Conservation (phyloP, 1,140 invertebrate species). For the Eupeodes corollae region DNA sequence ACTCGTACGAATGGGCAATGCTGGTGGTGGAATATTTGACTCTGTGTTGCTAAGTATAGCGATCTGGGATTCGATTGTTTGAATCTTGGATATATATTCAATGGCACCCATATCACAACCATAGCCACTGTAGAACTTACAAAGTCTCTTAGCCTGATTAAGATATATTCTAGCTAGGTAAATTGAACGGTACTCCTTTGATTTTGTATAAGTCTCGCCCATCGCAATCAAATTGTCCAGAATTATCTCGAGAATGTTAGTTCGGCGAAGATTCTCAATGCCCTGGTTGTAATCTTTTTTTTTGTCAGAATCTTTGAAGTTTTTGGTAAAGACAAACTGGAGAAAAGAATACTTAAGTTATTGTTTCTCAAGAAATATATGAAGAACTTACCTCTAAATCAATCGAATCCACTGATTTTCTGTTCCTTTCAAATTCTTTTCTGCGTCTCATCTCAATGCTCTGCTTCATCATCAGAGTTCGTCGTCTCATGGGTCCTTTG, state of each 20-base stretch:
- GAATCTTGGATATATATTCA: slow-evolving; percentile 41
- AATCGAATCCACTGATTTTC: slow-evolving; percentile 27
- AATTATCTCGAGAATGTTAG: slow-evolving; percentile 53
- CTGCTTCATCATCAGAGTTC: slow-evolving; percentile 28
- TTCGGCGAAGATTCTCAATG: slow-evolving; percentile 42
- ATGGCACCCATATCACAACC: slow-evolving; percentile 40
- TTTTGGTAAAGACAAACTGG: slow-evolving; percentile 36
- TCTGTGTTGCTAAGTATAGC: not conserved
- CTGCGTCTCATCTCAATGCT: slow-evolving; percentile 25
- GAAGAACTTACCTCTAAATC: slow-evolving; percentile 22
- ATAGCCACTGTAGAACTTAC: slow-evolving; percentile 48
- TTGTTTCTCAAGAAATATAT: not conserved
- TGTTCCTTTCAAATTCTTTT: slow-evolving; percentile 16
- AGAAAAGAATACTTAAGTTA: slow-evolving; percentile 11
- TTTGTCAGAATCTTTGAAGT: slow-evolving; percentile 35
- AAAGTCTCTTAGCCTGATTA: slow-evolving; percentile 54
- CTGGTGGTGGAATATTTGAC: not conserved
- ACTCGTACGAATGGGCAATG: slow-evolving; percentile 8
- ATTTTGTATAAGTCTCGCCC: slow-evolving; percentile 8
- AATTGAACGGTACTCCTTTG: slow-evolving; percentile 35
- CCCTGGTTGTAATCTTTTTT: slow-evolving; percentile 24
- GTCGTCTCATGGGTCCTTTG: slow-evolving; percentile 17
- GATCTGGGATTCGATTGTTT: slow-evolving; percentile 27
- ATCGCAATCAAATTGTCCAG: slow-evolving; percentile 23
- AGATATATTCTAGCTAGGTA: slow-evolving; percentile 52